Evolutionary conservation across 2,113 vertebrate species (phyloP).

Genomic region (Passer montanus): DNA sequence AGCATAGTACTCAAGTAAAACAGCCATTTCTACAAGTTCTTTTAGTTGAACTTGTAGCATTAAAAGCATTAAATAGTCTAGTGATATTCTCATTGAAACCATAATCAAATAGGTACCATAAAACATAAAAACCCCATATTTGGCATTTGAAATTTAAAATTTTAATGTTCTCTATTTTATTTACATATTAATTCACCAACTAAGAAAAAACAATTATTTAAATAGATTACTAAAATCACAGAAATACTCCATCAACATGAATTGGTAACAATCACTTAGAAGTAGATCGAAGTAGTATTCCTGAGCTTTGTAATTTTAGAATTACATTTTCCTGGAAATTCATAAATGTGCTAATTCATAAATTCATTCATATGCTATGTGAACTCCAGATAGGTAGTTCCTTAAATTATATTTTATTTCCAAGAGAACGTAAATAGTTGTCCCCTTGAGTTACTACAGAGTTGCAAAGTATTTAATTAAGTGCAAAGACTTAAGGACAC

Average conservation of each 20-base stretch:
- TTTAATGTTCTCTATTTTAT: neutral
- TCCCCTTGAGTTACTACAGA: neutral
- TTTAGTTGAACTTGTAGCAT: neutral
- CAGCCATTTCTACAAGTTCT: neutral
- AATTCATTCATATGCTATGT: rapidly evolving
- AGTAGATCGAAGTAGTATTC: neutral
- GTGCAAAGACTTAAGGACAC: neutral
- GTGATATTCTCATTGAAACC: neutral
- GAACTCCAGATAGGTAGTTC: neutral
- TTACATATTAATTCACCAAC: neutral
- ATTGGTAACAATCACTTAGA: neutral
- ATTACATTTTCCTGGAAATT: neutral
- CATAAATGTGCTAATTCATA: too few species aligned
- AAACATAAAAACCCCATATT: neutral
- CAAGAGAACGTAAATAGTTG: neutral
- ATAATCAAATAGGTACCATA: neutral
- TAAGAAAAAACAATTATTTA: neutral
- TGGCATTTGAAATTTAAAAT: neutral
- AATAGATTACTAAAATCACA: neutral
- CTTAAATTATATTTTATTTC: neutral
- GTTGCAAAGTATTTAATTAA: neutral
- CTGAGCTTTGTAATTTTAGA: neutral
- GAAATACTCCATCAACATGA: neutral
- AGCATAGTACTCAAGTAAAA: neutral
- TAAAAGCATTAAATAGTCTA: neutral